Base-by-base conservation (phyloP, 2,888 invertebrate genomes). In the Listrodromus nycthemerus region DNA sequence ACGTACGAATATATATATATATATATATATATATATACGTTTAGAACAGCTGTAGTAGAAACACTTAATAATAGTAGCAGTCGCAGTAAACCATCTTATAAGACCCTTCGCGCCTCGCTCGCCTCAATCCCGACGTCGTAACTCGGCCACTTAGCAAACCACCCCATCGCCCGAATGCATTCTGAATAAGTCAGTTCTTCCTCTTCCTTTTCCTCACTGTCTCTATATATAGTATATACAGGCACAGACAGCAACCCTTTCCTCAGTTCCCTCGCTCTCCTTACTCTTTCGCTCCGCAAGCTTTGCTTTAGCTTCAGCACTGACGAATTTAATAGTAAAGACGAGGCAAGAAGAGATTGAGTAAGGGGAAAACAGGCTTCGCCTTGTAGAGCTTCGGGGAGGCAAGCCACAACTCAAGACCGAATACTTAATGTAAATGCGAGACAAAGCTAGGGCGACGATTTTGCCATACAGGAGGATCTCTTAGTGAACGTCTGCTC, bases 111-210 rank as follows among this genome's bases (percentile, higher is more conserved):
- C 66, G 69, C 69, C 61, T 70, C 78, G 19, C 52, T 67, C 52
- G 55, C 27, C 58, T 80, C 79, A 81, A 79, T 76, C 79, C 82
- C 63, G 50, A 81, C 80, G 69, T 79, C 84, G 86, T 89, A 89
- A 89, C 86, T 82, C 84, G 70, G 75, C 84, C 84, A 87, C 85
- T 89, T 86, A 86, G 82, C 84, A 82, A 87, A 83, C 82, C 75
- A 24, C 75, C 75, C 80, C 84, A 71, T 83, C 81, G 75, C 83
- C 48, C 45, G 79, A 85, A 86, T 86, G 82, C 85, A 84, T 84
- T 81, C 86, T 86, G 86, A 89, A 89, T 89, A 89, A 89, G 88
- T 87, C 86, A 86, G 75, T 76, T 81, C 69, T 76, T 82, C 55
- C 71, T 74, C 76, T 65, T 58, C 55, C 52, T 55, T 52, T 10